phyloP scores from a whole-genome alignment of 2,113 vertebrate species.

The Trachemys scripta region DNA sequence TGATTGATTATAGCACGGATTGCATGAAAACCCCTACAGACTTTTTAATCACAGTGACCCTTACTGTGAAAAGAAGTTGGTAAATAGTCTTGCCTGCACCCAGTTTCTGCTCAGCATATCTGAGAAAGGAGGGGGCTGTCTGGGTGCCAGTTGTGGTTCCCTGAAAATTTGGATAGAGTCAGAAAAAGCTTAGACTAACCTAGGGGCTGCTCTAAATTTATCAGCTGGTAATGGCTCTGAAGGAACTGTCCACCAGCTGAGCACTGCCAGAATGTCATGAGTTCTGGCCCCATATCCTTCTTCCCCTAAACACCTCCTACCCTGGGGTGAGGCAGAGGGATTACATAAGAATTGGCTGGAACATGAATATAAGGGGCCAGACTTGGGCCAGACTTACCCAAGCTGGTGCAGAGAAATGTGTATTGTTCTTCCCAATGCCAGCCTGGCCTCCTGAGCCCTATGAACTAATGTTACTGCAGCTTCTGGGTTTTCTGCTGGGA shows the following conservation, averaged over 20 bases:
- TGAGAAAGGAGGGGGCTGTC: background rate
- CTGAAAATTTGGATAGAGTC: background rate
- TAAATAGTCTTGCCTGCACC: background rate
- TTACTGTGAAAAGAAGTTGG: background rate
- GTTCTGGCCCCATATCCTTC: background rate
- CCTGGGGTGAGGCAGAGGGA: too few relatives aligned
- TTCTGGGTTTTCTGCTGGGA: too few relatives aligned
- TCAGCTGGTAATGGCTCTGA: background rate
- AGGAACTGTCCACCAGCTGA: fast-evolving
- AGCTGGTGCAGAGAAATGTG: background rate
- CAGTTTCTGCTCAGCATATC: background rate
- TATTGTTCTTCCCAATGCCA: background rate
- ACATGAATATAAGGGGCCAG: too few relatives aligned
- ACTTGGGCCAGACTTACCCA: background rate
- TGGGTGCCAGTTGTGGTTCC: background rate
- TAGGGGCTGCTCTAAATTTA: background rate
- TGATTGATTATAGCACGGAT: background rate
- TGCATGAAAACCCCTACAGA: fast-evolving
- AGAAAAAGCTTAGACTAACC: background rate
- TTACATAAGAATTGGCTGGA: too few relatives aligned
- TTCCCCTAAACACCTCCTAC: background rate
- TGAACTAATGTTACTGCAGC: background rate
- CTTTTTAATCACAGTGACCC: background rate
- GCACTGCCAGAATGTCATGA: background rate
- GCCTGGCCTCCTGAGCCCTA: background rate